Evolutionary conservation across 2,797 vertebrate genomes (phyloP), one percentile per base, ranked within the genome.

Genomic region (Centroberyx gerrardi): DNA sequence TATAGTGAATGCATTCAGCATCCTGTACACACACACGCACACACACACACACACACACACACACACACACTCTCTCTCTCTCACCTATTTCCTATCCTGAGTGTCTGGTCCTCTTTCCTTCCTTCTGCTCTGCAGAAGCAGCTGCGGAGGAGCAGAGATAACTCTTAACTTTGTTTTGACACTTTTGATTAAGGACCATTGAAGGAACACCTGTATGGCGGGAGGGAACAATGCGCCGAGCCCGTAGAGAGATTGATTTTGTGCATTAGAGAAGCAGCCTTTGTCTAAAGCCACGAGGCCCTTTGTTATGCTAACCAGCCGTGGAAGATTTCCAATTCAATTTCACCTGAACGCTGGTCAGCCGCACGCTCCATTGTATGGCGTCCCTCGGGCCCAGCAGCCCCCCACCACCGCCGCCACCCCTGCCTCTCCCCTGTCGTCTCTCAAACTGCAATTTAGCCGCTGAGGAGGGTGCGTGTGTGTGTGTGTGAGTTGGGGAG

Each of bases 281-380:
- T 98, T 97, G 96, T 96, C 96, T 96, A 97, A 97, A 96, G 96
- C 95, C 95, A 96, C 94, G 89, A 93, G 94, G 95, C 95, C 96
- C 96, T 98, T 98, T 99, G 97, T 99, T 97, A 99, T 98, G 98
- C 96, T 97, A 98, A 99, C 97, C 93, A 96, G 95, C 92, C 93
- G 89, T 97, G 96, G 96, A 97, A 96, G 95, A 96, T 98, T 99
- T 99, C 97, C 97, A 98, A 97, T 97, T 97, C 97, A 96, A 96
- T 97, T 97, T 98, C 97, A 97, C 97, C 96, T 97, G 97, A 97
- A 96, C 96, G 94, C 96, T 98, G 97, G 97, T 97, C 96, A 97
- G 96, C 97, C 93, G 93, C 94, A 93, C 94, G 94, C 95, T 95
- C 95, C 93, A 97, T 97, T 97, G 93, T 97, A 96, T 95, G 93